phyloP scores from a whole-genome alignment of 2,888 invertebrate genomes.

The Sicus ferrugineus region DNA sequence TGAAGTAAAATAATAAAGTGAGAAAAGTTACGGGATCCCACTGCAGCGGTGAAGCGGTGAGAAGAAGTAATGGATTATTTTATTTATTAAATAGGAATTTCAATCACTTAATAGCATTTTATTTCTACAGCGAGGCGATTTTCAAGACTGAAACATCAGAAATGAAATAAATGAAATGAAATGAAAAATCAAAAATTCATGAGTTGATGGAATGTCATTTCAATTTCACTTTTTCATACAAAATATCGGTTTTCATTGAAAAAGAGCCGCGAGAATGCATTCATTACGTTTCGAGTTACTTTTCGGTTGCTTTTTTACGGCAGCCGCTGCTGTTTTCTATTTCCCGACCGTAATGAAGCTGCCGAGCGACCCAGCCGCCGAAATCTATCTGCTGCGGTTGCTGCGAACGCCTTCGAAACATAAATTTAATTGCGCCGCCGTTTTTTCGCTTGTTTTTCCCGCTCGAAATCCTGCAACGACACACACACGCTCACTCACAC shows the following conservation, averaged over 20 bases:
- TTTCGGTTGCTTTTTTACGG: neutral
- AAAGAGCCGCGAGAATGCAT: no score
- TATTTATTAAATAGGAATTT: no score
- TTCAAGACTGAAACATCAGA: no score
- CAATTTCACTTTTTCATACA: no score
- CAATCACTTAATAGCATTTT: neutral
- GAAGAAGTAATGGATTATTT: no score
- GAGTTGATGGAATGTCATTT: no score
- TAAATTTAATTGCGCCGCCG: constrained; percentile 27
- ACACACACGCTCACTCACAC: neutral
- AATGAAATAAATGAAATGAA: no score
- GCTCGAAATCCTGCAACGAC: neutral
- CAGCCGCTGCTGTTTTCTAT: constrained; percentile 15
- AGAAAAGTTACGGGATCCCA: neutral
- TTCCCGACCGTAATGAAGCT: constrained; percentile 26
- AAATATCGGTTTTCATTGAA: no score
- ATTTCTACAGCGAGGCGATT: neutral
- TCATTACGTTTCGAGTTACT: neutral
- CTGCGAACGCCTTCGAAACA: constrained; percentile 23
- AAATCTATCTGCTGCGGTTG: constrained; percentile 31
- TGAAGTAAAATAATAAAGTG: neutral
- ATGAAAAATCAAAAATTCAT: no score
- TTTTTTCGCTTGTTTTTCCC: neutral
- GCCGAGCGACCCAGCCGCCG: neutral
- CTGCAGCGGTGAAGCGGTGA: no score